Evolutionary conservation across 1,140 invertebrate species (phyloP), one percentile per base, ranked within the genome.

Genomic region (Drosophila tristis): DNA sequence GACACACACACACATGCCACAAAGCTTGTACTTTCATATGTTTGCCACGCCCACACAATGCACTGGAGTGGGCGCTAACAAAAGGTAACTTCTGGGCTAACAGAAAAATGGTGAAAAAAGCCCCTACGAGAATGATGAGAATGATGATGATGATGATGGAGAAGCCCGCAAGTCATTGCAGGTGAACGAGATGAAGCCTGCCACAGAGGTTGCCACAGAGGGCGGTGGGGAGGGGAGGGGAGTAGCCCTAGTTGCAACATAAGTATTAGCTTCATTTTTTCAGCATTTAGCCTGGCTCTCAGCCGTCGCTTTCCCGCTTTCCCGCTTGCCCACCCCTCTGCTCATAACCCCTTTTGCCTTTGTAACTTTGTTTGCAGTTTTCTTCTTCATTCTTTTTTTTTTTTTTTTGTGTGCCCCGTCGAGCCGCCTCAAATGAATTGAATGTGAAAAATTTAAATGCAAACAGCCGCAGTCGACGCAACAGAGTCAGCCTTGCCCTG

Each of bases 401-500:
- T 65, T 54, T 60, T 74, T 54, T 75, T 4, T 75, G 47, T 56
- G 56, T 78, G 77, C 64, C 42, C 54, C 71, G 71, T 66, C 84
- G 78, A 85, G 82, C 82, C 82, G 82, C 82, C 82, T 87, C 82
- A 87, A 87, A 87, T 89, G 82, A 87, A 87, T 87, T 87, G 84
- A 89, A 87, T 82, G 82, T 87, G 82, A 87, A 87, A 87, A 87
- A 87, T 87, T 87, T 87, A 87, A 87, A 87, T 87, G 82, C 79
- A 87, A 87, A 87, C 82, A 87, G 82, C 71, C 82, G 82, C 82
- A 81, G 82, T 67, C 74, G 56, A 72, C 61, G 80, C 81, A 78
- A 61, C 78, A 64, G 80, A 75, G 67, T 15, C 15, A 68, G 31
- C 25, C 50, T 49, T 70, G 29, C 16, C 29, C 49, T 56, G 45